Percentiles rank a stretch among this genome's conserved stretches.
These are phyloP conservation scores for Oostethus manadensis DNA, from an alignment of 2,113 vertebrate genomes.

Conservation along the genomic window DNA sequence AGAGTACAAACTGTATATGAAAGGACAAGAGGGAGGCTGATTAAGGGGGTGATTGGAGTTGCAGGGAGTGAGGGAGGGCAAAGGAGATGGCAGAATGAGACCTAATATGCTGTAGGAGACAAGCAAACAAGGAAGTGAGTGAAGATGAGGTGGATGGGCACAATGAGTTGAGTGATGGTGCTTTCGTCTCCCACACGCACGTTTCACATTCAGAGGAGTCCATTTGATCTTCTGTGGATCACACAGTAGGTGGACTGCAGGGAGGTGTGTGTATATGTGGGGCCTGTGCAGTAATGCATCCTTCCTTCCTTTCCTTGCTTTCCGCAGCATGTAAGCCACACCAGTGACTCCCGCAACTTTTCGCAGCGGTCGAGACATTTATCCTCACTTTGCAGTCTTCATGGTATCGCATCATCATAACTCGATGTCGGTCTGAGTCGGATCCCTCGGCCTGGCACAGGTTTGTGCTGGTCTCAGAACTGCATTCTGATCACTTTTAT, in stretches of 20 bases:
- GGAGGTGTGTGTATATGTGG: neutral
- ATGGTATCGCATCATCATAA: no score
- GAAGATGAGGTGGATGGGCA: constrained; percentile 19
- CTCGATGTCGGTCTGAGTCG: no score
- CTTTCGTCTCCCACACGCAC: constrained; percentile 24
- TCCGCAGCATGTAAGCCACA: no score
- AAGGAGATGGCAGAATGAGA: neutral
- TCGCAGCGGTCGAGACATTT: no score
- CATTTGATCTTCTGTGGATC: constrained; percentile 51
- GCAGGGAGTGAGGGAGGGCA: constrained; percentile 4
- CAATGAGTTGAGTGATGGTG: constrained; percentile 1
- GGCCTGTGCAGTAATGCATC: neutral
- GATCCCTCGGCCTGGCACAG: no score
- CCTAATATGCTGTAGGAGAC: constrained; percentile 13
- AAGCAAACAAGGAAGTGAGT: constrained; percentile 25
- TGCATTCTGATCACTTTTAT: no score
- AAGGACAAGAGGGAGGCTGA: neutral
- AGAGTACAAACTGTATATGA: neutral
- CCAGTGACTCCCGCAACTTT: no score
- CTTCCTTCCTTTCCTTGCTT: no score
- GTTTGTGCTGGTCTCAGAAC: no score
- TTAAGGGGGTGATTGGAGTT: no score
- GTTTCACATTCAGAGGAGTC: constrained; percentile 30
- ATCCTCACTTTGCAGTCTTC: no score
- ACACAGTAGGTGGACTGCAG: constrained; percentile 36